These are phyloP conservation scores for Amphiprion percula DNA, from an alignment of 2,113 vertebrate genomes.

Conservation along the genomic window DNA sequence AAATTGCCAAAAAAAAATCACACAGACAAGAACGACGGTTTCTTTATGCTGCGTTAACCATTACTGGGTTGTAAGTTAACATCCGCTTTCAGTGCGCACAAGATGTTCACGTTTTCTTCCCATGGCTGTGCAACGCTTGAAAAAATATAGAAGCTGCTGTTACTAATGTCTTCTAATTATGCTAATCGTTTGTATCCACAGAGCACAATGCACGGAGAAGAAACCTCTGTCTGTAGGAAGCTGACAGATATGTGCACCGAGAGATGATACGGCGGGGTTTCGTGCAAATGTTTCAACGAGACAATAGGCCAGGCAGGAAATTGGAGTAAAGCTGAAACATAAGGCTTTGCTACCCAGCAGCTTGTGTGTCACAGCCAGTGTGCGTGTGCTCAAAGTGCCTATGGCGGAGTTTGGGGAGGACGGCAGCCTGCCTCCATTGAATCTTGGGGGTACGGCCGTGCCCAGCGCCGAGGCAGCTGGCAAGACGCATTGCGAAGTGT, in stretches of 20 bases:
- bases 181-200: slow-evolving; percentile 30
- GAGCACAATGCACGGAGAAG: slow-evolving; percentile 56
- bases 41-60: no score
- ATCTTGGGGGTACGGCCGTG: slow-evolving; percentile 63
- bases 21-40: no score
- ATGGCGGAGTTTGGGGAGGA: slow-evolving; percentile 85
- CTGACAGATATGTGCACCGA: slow-evolving; percentile 40
- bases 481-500: slow-evolving; percentile 83
- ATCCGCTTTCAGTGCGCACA: slow-evolving; percentile 51
- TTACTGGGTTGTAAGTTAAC: slow-evolving; percentile 33
- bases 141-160: not conserved
- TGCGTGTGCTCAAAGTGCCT: slow-evolving; percentile 63
- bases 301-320: slow-evolving; percentile 56
- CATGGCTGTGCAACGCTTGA: not conserved
- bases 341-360: slow-evolving; percentile 48
- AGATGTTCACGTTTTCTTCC: not conserved
- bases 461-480: slow-evolving; percentile 77
- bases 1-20: no score
- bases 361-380: not conserved
- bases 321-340: slow-evolving; percentile 55
- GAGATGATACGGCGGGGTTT: slow-evolving; percentile 56
- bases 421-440: slow-evolving; percentile 71
- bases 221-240: slow-evolving; percentile 22
- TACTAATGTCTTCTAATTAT: slow-evolving; percentile 20
- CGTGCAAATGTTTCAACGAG: slow-evolving; percentile 46